Percentiles rank a stretch among this genome's conserved stretches.
These are phyloP conservation scores for Mastomys coucha DNA, from an alignment of 2,113 vertebrate species.

Conservation along the genomic window DNA sequence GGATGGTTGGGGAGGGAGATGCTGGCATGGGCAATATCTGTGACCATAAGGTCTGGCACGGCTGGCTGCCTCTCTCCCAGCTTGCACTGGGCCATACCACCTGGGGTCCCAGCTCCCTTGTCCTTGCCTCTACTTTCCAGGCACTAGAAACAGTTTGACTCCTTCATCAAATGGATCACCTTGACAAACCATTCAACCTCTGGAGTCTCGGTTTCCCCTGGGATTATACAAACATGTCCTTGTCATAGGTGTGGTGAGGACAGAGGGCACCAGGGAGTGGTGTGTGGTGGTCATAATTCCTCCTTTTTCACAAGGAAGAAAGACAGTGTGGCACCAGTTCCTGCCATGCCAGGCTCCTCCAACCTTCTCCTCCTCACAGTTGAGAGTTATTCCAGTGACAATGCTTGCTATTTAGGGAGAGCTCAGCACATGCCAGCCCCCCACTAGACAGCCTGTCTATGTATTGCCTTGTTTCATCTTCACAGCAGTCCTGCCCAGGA, in stretches of 20 bases:
- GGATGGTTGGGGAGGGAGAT: not conserved
- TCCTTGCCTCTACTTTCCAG: not conserved
- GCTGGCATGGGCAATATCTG: conserved; percentile 22
- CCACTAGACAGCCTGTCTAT: not conserved
- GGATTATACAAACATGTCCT: not conserved
- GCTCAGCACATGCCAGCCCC: not conserved
- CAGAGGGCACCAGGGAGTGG: not conserved
- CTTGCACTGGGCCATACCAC: not conserved
- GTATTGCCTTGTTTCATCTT: not conserved
- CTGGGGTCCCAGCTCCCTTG: not conserved
- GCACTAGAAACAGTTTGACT: not conserved
- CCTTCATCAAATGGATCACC: conserved; percentile 13
- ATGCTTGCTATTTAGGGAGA: not conserved
- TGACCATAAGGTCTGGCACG: conserved; percentile 50
- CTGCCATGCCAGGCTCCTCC: not conserved
- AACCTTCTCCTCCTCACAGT: not conserved
- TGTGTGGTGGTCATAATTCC: not conserved
- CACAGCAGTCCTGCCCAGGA: not conserved
- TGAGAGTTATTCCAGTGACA: not conserved
- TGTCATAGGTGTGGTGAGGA: not conserved
- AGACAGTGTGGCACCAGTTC: not conserved
- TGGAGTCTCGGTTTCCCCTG: conserved; percentile 47
- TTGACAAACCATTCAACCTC: conserved; percentile 36
- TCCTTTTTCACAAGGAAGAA: not conserved
- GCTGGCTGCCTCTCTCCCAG: not conserved